Conservation (phyloP, 2,888 invertebrate species). For the Vannuccia rotundouncinata region DNA sequence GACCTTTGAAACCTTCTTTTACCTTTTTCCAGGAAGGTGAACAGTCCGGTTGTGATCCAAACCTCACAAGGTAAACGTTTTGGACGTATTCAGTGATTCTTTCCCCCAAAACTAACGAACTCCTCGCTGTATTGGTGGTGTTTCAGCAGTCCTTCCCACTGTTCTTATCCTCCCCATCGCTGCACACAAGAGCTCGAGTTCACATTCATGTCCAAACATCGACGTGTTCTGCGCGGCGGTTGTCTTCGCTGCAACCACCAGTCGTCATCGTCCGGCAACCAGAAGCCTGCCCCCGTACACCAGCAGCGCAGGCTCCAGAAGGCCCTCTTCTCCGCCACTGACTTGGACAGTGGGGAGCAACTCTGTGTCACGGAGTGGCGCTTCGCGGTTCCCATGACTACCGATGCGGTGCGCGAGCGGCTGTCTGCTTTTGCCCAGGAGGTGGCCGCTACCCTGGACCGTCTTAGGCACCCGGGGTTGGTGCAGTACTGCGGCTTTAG, state of each 20-base stretch:
- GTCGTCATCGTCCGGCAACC: not conserved
- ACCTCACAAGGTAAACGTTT: no score
- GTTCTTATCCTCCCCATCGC: not conserved
- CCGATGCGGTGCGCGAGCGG: not conserved
- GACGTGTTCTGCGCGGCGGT: not conserved
- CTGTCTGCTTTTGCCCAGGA: not conserved
- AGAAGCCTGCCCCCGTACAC: not conserved
- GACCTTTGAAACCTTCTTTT: not conserved
- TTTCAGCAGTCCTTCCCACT: not conserved
- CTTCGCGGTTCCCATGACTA: not conserved
- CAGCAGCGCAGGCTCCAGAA: not conserved
- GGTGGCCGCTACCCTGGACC: not conserved
- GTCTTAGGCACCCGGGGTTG: not conserved
- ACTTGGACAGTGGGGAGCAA: not conserved
- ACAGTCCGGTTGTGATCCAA: no score
- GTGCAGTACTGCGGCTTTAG: not conserved
- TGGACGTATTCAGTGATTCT: no score
- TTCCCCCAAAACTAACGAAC: no score
- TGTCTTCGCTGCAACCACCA: not conserved
- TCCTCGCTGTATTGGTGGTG: not conserved
- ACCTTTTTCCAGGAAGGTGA: no score
- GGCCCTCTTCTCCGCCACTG: not conserved
- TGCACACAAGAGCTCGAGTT: not conserved
- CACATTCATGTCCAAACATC: not conserved
- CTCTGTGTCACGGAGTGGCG: conserved; percentile 2